These are phyloP conservation scores for Lanius ludovicianus DNA, from an alignment of 2,113 vertebrate genomes.

Conservation along the genomic window DNA sequence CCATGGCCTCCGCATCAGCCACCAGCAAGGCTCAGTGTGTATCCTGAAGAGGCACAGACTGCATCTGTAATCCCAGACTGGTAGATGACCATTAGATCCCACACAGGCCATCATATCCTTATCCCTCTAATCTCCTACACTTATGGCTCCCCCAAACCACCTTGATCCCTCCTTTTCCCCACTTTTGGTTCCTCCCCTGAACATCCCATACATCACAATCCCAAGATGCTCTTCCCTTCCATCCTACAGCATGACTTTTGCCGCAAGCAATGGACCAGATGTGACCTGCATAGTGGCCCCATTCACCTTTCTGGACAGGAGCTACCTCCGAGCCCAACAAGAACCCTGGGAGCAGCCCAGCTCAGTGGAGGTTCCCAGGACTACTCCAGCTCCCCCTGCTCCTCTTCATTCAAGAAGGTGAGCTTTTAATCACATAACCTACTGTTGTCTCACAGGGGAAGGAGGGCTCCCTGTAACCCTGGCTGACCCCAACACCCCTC, in stretches of 20 bases:
- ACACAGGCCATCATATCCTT: not conserved
- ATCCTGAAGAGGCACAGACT: not conserved
- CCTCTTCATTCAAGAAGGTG: not conserved
- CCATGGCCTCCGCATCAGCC: not conserved
- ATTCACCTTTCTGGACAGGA: not conserved
- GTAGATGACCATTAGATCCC: not conserved
- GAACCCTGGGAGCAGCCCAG: not conserved
- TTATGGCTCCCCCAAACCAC: not conserved
- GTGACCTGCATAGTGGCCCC: not conserved
- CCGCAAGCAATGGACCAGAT: not conserved
- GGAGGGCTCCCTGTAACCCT: not conserved
- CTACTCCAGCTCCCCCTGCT: not conserved
- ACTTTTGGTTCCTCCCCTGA: not conserved
- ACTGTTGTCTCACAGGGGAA: not conserved
- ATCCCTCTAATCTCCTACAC: not conserved
- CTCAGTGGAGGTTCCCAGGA: not conserved
- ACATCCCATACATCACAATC: not conserved
- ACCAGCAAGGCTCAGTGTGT: fast-evolving
- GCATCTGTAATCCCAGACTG: not conserved
- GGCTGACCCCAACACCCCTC: not conserved
- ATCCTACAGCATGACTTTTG: not conserved
- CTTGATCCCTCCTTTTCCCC: not conserved
- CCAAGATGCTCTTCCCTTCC: not conserved
- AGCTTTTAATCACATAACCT: not conserved
- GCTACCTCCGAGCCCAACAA: not conserved